Evolutionary conservation across 1,140 invertebrate genomes (phyloP).

Genomic region (Drosophila novamexicana): DNA sequence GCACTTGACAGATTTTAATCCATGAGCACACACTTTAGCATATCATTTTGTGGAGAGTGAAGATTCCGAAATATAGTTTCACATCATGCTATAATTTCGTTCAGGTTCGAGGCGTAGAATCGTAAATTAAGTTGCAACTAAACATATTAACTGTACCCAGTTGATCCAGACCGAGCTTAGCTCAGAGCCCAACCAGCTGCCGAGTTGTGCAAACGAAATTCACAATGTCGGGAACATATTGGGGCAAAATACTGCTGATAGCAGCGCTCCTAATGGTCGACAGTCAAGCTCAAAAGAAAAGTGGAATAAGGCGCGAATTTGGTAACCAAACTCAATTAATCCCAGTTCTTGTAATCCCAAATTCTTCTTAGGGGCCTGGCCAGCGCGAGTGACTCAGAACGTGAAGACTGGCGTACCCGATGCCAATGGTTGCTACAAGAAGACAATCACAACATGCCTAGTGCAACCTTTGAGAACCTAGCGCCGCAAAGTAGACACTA

Average conservation of each 20-base stretch:
- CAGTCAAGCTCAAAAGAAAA: slow-evolving; percentile 39
- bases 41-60: not conserved
- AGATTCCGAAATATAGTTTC: not conserved
- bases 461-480: too few relatives aligned
- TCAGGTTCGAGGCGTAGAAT: slow-evolving; percentile 27
- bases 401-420: slow-evolving; percentile 50
- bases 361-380: too few relatives aligned
- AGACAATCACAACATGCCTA: slow-evolving; percentile 34
- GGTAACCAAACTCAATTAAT: slow-evolving; percentile 29
- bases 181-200: slow-evolving; percentile 14
- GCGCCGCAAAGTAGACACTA: too few relatives aligned
- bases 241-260: slow-evolving; percentile 35
- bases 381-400: slow-evolving; percentile 37
- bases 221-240: slow-evolving; percentile 41
- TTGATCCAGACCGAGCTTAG: slow-evolving; percentile 38
- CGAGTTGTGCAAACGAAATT: slow-evolving; percentile 9
- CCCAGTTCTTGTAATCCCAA: too few relatives aligned
- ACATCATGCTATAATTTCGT: not conserved
- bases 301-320: slow-evolving; percentile 50
- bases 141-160: slow-evolving; percentile 39
- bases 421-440: slow-evolving; percentile 62
- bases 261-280: slow-evolving; percentile 31
- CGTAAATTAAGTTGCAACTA: slow-evolving; percentile 49
- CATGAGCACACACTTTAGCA: too few relatives aligned
- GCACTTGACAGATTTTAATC: too few relatives aligned